phyloP scores from a whole-genome alignment of 2,113 vertebrate species.

The Oncorhynchus masou region DNA sequence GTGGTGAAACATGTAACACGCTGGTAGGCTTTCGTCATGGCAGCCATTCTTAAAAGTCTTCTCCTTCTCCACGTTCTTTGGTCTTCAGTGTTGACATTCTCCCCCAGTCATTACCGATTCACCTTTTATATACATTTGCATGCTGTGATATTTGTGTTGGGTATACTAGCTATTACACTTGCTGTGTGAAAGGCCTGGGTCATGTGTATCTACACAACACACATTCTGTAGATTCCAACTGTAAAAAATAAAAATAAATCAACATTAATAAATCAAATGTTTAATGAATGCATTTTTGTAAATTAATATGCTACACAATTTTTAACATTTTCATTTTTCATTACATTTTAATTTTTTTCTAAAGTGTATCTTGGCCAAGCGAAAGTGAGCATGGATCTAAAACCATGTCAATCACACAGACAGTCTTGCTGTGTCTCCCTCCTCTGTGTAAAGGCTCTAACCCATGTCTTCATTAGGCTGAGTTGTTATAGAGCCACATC shows the following conservation, averaged over 20 bases:
- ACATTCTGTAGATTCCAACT: not conserved
- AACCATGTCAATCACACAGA: no score
- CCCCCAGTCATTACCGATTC: slow-evolving; percentile 49
- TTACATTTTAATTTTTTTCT: no score
- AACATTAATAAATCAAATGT: no score
- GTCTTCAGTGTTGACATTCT: slow-evolving; percentile 61
- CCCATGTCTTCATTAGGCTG: slow-evolving; percentile 66
- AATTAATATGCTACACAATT: no score
- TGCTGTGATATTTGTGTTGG: slow-evolving; percentile 31
- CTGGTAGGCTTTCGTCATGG: slow-evolving; percentile 54
- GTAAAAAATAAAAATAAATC: no score
- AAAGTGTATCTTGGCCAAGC: no score
- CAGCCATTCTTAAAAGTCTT: slow-evolving; percentile 62
- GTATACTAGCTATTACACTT: not conserved
- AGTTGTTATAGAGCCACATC: slow-evolving; percentile 52
- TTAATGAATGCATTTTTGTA: no score
- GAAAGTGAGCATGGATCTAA: no score
- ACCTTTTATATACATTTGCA: slow-evolving; percentile 24
- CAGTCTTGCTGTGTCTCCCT: no score
- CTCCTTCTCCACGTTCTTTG: slow-evolving; percentile 51
- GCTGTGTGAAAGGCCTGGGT: not conserved
- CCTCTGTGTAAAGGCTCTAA: not conserved
- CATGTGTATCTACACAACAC: not conserved
- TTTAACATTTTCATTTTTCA: no score
- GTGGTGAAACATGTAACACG: no score